Conservation (phyloP, 2,888 invertebrate species). For the Pterostichus madidus region DNA sequence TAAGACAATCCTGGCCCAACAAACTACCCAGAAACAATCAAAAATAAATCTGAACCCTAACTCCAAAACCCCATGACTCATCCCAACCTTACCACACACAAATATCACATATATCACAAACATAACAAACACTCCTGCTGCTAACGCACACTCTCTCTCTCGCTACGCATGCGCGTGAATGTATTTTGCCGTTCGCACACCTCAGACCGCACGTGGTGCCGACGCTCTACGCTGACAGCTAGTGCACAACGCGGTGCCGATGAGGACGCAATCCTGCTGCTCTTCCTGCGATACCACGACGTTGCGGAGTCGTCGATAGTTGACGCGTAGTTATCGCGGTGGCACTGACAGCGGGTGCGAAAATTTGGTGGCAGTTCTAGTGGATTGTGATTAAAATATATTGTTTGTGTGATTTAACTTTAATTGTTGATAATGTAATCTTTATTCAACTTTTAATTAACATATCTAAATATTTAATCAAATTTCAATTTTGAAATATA, state of each 20-base stretch:
- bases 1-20: too few species aligned
- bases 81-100: too few species aligned
- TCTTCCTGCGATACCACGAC: constrained; percentile 4
- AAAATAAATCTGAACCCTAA: too few species aligned
- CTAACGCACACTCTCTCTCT: too few species aligned
- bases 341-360: background rate
- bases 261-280: constrained; percentile 48
- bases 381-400: background rate
- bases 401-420: background rate
- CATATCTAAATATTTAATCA: too few species aligned
- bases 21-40: too few species aligned
- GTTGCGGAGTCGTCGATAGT: background rate
- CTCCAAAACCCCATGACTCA: too few species aligned
- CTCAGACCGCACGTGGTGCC: constrained; percentile 63
- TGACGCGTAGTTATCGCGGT: background rate
- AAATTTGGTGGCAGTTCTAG: constrained; percentile 6
- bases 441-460: too few species aligned
- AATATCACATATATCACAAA: too few species aligned
- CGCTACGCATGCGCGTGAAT: constrained; percentile 38
- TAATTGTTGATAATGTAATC: too few species aligned
- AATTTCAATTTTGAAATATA: too few species aligned
- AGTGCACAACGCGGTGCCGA: constrained; percentile 56
- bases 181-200: constrained; percentile 60
- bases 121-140: too few species aligned
- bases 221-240: constrained; percentile 46